A percentile compares a stretch with the other conserved stretches of the same genome.
These are phyloP conservation scores for Bubo bubo DNA, from an alignment of 2,113 vertebrate genomes.

Conservation along the genomic window DNA sequence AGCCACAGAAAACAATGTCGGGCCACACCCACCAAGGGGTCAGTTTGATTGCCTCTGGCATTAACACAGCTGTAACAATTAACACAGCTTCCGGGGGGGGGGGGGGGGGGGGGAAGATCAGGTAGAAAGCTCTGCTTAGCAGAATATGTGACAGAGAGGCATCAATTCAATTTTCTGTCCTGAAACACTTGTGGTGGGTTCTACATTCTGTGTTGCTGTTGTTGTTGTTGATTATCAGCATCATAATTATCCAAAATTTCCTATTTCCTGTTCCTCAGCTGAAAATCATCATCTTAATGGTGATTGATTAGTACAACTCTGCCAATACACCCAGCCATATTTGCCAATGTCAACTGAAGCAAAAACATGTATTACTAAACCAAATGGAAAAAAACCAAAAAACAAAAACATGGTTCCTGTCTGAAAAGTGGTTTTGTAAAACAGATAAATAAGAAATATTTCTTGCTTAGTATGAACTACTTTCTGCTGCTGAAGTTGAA, in stretches of 20 bases:
- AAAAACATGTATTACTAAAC: neutral
- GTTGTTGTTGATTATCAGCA: neutral
- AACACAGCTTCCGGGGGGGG: neutral
- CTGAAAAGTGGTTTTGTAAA: neutral
- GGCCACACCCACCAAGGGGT: slow-evolving; percentile 5
- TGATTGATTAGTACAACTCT: neutral
- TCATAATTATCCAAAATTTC: neutral
- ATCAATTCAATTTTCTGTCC: neutral
- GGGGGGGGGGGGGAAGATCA: too few relatives aligned
- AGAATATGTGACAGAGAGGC: neutral
- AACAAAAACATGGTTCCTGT: neutral
- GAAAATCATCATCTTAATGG: neutral
- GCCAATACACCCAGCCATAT: neutral
- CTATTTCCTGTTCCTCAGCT: neutral
- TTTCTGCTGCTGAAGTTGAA: neutral
- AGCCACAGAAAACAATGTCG: slow-evolving; percentile 58
- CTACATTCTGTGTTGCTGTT: neutral
- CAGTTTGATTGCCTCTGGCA: neutral
- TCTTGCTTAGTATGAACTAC: neutral
- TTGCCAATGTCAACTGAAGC: neutral
- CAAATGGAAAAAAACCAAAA: neutral
- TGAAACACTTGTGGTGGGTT: neutral
- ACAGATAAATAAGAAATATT: neutral
- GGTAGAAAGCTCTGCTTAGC: neutral
- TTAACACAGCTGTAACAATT: neutral